phyloP scores from a whole-genome alignment of 2,797 vertebrate species.

The Melanogrammus aeglefinus region DNA sequence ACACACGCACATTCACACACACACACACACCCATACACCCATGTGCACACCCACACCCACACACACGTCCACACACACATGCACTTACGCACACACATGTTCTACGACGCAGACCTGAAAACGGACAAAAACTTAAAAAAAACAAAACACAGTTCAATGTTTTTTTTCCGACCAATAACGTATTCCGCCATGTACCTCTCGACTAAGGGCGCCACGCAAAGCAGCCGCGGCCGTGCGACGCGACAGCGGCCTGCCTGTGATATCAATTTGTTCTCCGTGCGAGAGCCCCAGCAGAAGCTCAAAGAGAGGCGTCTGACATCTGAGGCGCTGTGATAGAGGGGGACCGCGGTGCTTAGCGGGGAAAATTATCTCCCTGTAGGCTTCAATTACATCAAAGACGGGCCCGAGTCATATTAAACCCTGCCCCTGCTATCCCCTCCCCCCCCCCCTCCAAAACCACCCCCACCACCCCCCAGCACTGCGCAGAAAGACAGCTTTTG shows the following conservation, averaged over 20 bases:
- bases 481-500: constrained; percentile 52
- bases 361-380: constrained; percentile 72
- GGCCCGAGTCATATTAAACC: constrained; percentile 72
- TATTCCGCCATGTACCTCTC: not conserved
- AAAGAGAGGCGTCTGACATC: constrained; percentile 28
- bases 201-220: constrained; percentile 7
- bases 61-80: not conserved
- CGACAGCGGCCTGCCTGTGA: constrained; percentile 9
- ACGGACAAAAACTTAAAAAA: not conserved
- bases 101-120: not conserved
- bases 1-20: not conserved
- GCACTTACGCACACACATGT: not conserved
- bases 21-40: not conserved
- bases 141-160: not conserved
- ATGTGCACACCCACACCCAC: not conserved
- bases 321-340: constrained; percentile 56
- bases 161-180: not conserved
- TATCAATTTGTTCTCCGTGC: constrained; percentile 27
- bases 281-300: constrained; percentile 19
- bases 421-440: constrained; percentile 55
- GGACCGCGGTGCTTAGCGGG: constrained; percentile 55
- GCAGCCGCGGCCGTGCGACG: not conserved
- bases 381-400: constrained; percentile 80
- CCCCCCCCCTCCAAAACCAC: constrained; percentile 8
- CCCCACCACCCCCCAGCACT: constrained; percentile 9